Conservation (phyloP, 2,888 invertebrate species). For the Rhagium mordax region DNA sequence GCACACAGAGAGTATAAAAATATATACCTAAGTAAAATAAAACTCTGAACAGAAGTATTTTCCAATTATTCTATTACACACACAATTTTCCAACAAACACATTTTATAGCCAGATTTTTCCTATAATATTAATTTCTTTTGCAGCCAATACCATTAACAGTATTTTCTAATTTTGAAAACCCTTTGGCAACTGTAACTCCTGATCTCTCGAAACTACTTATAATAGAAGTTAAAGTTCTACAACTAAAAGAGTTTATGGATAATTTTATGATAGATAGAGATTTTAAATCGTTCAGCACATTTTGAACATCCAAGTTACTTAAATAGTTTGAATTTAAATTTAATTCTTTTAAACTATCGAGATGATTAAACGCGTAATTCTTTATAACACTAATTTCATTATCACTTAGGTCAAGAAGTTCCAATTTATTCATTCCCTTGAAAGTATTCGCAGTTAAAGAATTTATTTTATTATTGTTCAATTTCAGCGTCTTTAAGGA, state of each 20-base stretch:
- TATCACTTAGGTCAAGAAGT: conserved; percentile 43
- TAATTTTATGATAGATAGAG: conserved; percentile 35
- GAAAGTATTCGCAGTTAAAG: conserved; percentile 33
- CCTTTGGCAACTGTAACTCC: conserved; percentile 39
- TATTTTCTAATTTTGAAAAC: conserved; percentile 33
- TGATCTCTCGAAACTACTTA: conserved; percentile 35
- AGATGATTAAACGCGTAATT: conserved; percentile 40
- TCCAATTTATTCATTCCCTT: conserved; percentile 37
- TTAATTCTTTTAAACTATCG: conserved; percentile 41
- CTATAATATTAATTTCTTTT: conserved; percentile 6
- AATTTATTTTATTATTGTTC: conserved; percentile 44
- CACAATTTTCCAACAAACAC: too few species aligned
- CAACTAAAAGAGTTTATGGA: conserved; percentile 44
- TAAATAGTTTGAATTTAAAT: conserved; percentile 46
- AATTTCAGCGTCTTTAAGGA: conserved; percentile 35
- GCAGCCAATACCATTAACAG: conserved; percentile 42
- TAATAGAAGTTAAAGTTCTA: conserved; percentile 31
- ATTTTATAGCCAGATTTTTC: too few species aligned
- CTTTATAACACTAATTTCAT: conserved; percentile 35
- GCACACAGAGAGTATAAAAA: too few species aligned
- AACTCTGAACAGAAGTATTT: too few species aligned
- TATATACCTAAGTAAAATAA: too few species aligned
- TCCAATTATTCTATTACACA: too few species aligned
- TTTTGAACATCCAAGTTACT: conserved; percentile 40
- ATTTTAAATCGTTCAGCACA: conserved; percentile 36